These are phyloP conservation scores for Sphenodon punctatus DNA, from an alignment of 2,797 vertebrate genomes.

Conservation along the genomic window DNA sequence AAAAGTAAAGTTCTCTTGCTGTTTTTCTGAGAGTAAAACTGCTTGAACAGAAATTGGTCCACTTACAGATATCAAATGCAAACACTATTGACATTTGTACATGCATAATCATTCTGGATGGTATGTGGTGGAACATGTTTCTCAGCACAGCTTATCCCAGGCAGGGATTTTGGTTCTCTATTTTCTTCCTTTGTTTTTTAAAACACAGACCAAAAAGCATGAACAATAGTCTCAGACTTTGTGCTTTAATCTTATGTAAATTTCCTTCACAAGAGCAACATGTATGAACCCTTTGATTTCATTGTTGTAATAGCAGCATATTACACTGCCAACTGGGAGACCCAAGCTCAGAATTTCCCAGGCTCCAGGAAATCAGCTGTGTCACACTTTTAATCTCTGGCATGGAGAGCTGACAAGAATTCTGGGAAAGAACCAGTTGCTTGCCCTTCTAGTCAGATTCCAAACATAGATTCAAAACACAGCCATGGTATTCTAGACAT, in stretches of 20 bases:
- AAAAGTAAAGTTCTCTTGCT: neutral
- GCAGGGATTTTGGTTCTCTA: neutral
- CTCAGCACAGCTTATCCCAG: neutral
- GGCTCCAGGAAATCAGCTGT: neutral
- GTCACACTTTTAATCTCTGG: neutral
- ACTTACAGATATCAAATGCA: neutral
- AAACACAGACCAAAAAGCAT: neutral
- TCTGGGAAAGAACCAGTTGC: neutral
- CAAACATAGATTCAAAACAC: neutral
- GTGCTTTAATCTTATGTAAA: neutral
- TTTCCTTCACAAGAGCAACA: accelerated
- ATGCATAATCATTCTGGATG: neutral
- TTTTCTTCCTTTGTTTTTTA: neutral
- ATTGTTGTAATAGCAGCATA: neutral
- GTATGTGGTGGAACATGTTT: slow-evolving; percentile 35
- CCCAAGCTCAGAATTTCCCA: neutral
- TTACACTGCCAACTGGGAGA: neutral
- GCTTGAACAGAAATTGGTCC: neutral
- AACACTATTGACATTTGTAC: slow-evolving; percentile 16
- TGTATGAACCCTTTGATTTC: neutral
- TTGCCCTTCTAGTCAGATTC: neutral
- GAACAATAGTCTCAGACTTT: neutral
- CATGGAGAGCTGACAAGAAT: accelerated
- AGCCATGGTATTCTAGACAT: neutral
- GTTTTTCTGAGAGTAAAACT: neutral